Percentiles rank a stretch among this genome's conserved stretches.
These are phyloP conservation scores for Phrynocephalus guinanensis DNA, from an alignment of 2,797 vertebrate genomes.

Conservation along the genomic window DNA sequence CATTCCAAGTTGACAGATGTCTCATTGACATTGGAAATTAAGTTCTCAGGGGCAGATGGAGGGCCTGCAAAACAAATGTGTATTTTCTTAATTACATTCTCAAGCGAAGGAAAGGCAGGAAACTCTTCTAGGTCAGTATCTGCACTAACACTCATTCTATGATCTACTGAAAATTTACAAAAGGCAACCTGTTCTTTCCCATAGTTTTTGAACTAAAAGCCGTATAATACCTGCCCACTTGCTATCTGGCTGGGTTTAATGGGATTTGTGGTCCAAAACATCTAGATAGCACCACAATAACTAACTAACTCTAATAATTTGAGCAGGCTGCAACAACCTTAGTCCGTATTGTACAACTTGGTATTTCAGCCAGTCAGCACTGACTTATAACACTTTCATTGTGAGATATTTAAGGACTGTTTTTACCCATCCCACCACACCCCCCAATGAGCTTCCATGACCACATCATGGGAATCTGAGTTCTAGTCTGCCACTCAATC, in stretches of 20 bases:
- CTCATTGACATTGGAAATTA: slow-evolving; percentile 98
- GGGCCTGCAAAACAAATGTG: slow-evolving; percentile 81
- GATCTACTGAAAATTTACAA: neutral
- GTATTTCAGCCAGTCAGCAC: too few species aligned
- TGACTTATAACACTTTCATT: too few species aligned
- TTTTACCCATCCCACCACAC: too few species aligned
- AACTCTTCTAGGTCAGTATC: neutral
- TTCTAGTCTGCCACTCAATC: too few species aligned
- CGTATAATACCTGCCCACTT: neutral
- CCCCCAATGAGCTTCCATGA: too few species aligned
- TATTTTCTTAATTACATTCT: slow-evolving; percentile 7
- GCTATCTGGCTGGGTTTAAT: neutral
- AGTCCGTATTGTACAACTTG: too few species aligned
- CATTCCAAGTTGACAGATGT: slow-evolving; percentile 97
- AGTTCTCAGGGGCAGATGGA: slow-evolving; percentile 90
- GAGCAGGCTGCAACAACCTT: too few species aligned
- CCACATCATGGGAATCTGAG: too few species aligned
- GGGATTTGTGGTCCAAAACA: neutral
- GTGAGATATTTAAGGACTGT: too few species aligned
- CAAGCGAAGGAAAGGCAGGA: neutral
- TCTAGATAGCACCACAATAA: too few species aligned
- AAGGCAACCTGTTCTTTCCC: neutral
- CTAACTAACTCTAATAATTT: too few species aligned
- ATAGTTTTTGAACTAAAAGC: neutral
- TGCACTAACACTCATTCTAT: neutral